These are phyloP conservation scores for Rhynchophorus ferrugineus DNA, from an alignment of 1,140 invertebrate genomes.

Conservation along the genomic window DNA sequence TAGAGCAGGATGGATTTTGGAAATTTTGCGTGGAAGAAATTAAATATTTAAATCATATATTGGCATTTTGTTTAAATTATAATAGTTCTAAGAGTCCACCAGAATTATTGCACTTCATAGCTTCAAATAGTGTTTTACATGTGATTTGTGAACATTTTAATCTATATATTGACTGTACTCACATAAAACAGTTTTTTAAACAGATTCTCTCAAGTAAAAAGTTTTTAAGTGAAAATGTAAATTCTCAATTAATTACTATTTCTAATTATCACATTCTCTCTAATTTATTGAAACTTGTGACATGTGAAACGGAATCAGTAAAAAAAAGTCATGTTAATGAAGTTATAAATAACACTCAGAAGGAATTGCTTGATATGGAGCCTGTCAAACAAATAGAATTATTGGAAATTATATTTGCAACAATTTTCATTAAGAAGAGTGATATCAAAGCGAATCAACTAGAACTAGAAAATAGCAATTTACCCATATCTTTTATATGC, in stretches of 20 bases:
- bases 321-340: constrained; percentile 21
- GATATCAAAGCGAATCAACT: constrained; percentile 16
- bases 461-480: background rate
- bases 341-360: constrained; percentile 25
- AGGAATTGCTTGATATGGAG: constrained; percentile 21
- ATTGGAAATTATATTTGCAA: constrained; percentile 33
- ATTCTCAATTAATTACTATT: constrained; percentile 22
- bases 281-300: constrained; percentile 24
- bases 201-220: constrained; percentile 6
- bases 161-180: background rate
- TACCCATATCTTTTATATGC: constrained; percentile 19
- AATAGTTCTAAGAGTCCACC: constrained; percentile 4
- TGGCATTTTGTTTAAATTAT: constrained; percentile 22
- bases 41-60: constrained; percentile 20
- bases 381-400: constrained; percentile 33
- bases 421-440: constrained; percentile 28
- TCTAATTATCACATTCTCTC: constrained; percentile 27
- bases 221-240: constrained; percentile 15
- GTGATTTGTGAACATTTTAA: constrained; percentile 21
- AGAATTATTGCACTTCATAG: constrained; percentile 22
- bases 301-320: constrained; percentile 8
- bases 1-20: constrained; percentile 21
- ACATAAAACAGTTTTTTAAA: constrained; percentile 14
- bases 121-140: constrained; percentile 17
- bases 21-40: constrained; percentile 25